phyloP scores from a whole-genome alignment of 2,888 invertebrate genomes.

The Dryomyza anilis region DNA sequence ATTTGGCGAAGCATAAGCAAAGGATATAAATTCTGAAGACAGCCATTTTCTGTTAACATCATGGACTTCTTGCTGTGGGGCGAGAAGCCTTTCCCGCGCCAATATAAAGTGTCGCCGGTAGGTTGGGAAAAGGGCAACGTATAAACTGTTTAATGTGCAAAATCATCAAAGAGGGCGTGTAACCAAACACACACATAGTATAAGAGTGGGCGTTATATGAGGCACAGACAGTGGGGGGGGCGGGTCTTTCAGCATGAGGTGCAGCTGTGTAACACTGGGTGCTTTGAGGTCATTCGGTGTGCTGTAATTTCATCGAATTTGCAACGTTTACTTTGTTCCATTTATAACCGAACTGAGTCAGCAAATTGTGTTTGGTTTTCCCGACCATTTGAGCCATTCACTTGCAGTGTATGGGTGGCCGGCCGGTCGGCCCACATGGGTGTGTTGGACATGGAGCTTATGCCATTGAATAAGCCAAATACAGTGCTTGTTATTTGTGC shows the following conservation, averaged over 20 bases:
- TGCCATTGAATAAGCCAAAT: too few species aligned
- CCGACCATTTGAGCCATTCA: constrained; percentile 15
- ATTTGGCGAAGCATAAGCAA: too few species aligned
- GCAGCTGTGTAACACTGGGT: not conserved
- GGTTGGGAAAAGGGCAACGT: not conserved
- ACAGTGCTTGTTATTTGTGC: too few species aligned
- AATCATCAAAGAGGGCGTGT: constrained; percentile 18
- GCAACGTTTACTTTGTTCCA: constrained; percentile 17
- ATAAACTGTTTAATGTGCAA: constrained; percentile 12
- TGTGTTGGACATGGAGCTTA: too few species aligned
- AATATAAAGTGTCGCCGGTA: not conserved
- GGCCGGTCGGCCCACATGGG: too few species aligned
- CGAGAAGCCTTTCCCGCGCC: not conserved
- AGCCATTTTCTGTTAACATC: constrained; percentile 1
- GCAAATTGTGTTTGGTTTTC: constrained; percentile 20
- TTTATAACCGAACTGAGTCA: constrained; percentile 11
- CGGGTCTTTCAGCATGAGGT: not conserved
- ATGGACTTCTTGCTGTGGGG: too few species aligned
- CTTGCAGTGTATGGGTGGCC: too few species aligned
- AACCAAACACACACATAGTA: too few species aligned
- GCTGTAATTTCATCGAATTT: constrained; percentile 18
- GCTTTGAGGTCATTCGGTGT: constrained; percentile 1
- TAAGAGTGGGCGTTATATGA: not conserved
- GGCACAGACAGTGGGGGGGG: not conserved
- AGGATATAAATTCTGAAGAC: constrained; percentile 7